These are phyloP conservation scores for Siderastrea radians DNA, from an alignment of 92 coral and sea anemone species.

Conservation along the genomic window DNA sequence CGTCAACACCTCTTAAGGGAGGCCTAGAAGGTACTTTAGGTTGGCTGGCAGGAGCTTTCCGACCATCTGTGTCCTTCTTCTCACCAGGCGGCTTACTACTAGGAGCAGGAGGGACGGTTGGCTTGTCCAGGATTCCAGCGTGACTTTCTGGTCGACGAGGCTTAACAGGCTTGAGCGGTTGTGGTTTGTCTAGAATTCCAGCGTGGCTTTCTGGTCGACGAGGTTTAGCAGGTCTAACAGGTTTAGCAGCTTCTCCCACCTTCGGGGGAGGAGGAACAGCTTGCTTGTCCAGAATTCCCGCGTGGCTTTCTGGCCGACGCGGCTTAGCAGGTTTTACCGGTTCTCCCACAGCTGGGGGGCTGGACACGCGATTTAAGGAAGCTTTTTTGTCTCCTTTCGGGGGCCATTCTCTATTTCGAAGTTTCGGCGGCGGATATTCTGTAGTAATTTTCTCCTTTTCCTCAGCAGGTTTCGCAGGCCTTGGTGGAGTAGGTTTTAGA, in stretches of 20 bases:
- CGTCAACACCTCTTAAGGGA: not conserved
- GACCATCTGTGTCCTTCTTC: not conserved
- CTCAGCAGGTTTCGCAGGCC: constrained; percentile 45
- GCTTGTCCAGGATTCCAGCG: constrained; percentile 57
- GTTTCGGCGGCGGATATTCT: constrained; percentile 11
- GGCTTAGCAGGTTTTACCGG: constrained; percentile 23
- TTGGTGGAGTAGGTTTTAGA: constrained; percentile 43
- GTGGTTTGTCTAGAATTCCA: constrained; percentile 43
- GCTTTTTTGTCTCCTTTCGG: constrained; percentile 25
- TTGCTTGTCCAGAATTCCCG: constrained; percentile 49
- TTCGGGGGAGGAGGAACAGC: constrained; percentile 22
- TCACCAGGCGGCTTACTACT: not conserved
- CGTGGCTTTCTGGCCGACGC: constrained; percentile 61
- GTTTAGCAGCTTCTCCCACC: constrained; percentile 6
- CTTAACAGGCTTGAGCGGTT: constrained; percentile 9
- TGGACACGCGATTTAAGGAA: constrained; percentile 49
- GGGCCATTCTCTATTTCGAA: constrained; percentile 43
- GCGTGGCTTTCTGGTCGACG: constrained; percentile 68
- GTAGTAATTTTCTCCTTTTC: constrained; percentile 24
- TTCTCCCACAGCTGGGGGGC: constrained; percentile 21
- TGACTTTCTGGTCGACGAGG: constrained; percentile 66
- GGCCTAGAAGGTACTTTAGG: constrained; percentile 16
- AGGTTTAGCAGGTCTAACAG: constrained; percentile 25
- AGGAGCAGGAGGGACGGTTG: constrained; percentile 23
- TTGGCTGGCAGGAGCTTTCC: constrained; percentile 9